Evolutionary conservation across 2,888 invertebrate genomes (phyloP).

Genomic region (Flexamia atlantica): DNA sequence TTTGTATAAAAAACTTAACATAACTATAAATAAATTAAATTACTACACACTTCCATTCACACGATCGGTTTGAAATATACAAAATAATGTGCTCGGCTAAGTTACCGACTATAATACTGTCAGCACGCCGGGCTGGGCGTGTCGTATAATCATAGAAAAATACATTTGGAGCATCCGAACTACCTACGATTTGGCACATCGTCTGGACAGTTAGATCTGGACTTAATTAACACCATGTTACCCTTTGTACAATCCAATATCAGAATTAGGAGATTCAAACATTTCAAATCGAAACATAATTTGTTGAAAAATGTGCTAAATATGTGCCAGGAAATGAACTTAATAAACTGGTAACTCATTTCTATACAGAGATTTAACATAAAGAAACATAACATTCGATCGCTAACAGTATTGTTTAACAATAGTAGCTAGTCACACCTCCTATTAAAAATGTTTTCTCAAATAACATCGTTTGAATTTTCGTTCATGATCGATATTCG

Average conservation of each 20-base stretch:
- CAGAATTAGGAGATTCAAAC: neutral
- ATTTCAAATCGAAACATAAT: neutral
- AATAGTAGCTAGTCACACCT: conserved; percentile 7
- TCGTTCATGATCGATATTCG: neutral
- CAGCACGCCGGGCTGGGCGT: neutral
- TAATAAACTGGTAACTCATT: conserved; percentile 33
- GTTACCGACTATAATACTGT: conserved; percentile 55
- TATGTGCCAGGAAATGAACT: conserved; percentile 33
- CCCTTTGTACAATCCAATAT: conserved; percentile 40
- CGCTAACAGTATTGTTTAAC: conserved; percentile 38
- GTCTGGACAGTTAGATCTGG: conserved; percentile 1
- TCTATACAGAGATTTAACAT: neutral
- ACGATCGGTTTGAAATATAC: conserved; percentile 31
- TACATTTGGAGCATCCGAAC: conserved; percentile 43
- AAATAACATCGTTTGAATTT: neutral
- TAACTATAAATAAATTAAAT: conserved; percentile 48
- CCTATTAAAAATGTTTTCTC: neutral
- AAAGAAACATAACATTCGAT: neutral
- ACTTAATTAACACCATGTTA: conserved; percentile 32
- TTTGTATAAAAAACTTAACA: conserved; percentile 54
- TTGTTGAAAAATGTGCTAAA: neutral
- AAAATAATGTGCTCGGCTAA: conserved; percentile 50
- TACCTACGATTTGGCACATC: conserved; percentile 41
- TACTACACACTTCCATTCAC: conserved; percentile 41
- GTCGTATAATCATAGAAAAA: conserved; percentile 39